Evolutionary conservation across 2,113 vertebrate genomes (phyloP), one percentile per base, ranked within the genome.

Genomic region (Mustela nigripes): DNA sequence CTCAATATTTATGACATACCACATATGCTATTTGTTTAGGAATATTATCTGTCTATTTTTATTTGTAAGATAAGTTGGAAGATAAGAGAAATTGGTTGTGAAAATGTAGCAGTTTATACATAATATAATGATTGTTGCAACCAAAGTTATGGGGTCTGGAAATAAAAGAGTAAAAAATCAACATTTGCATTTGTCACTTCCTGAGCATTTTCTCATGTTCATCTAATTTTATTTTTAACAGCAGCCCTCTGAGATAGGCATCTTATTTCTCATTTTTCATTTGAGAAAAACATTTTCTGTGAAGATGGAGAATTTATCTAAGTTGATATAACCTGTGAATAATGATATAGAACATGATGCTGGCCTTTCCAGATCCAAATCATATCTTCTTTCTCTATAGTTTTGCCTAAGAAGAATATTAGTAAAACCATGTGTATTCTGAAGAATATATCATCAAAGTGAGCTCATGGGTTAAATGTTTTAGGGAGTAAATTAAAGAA

Each of bases 1-100:
- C 24, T 89, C 50, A 96, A 33, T 56, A 81, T 94, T 45, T 67
- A 62, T 92, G 24, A 42, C 22, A 81, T 39, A 76, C 48, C 89
- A 63, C 21, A 1, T 31, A 65, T 53, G n/a, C 15, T 81, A 3
- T 36, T 78, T 69, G 3, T 89, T 94, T 92, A 86, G 45, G 36
- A 79, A 50, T 67, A n/a, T 60, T 58, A 33, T 45, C 42, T 53
- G 50, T 63, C 22, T 36, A 60, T 67, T 79, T 92, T 93, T 82
- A 76, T 84, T 65, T 58, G 7, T 91, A 65, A 95, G 56, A n/a
- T 33, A 89, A n/a, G 15, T 42, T 96, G 56, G 9, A 94, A 67
- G 19, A 50, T 62, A 19, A 71, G 42, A 94, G 11, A 88, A 94
- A 80, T 81, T 67, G 1, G 7, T 95, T 92, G 18, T 92, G n/a